Evolutionary conservation across 2,113 vertebrate genomes (phyloP).

Genomic region (Paratilapia polleni): DNA sequence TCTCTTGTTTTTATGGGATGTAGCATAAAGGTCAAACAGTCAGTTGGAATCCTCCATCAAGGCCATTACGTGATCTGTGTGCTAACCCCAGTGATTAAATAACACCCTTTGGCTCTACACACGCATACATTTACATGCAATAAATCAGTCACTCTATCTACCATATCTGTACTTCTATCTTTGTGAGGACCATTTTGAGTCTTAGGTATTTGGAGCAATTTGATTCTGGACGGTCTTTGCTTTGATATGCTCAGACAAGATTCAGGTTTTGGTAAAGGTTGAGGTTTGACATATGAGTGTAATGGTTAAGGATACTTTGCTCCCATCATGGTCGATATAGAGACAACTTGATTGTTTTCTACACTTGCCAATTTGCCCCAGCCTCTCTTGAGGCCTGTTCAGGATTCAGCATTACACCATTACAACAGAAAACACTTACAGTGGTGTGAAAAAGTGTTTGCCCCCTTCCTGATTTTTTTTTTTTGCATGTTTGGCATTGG

Average conservation of each 20-base stretch:
- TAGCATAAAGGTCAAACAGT: slow-evolving; percentile 50
- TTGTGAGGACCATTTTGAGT: not conserved
- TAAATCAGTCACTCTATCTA: not conserved
- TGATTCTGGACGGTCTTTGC: too few species aligned
- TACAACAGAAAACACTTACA: not conserved
- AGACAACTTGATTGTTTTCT: not conserved
- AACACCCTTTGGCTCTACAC: slow-evolving; percentile 6
- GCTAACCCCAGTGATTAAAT: slow-evolving; percentile 27
- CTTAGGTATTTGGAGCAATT: too few species aligned
- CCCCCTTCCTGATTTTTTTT: too few species aligned
- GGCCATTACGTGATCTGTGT: slow-evolving; percentile 25
- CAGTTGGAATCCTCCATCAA: slow-evolving; percentile 28
- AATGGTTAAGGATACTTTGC: not conserved
- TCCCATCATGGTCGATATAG: too few species aligned
- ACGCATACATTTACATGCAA: too few species aligned
- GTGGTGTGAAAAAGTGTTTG: too few species aligned
- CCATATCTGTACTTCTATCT: slow-evolving; percentile 7
- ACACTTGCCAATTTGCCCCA: not conserved
- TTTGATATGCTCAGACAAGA: not conserved
- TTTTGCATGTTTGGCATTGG: too few species aligned
- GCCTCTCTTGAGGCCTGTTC: not conserved
- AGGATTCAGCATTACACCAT: not conserved
- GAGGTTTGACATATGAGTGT: not conserved
- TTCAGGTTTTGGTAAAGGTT: not conserved
- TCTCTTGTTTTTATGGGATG: not conserved